Evolutionary conservation across 92 coral and sea anemone species (phyloP).

Genomic region (Parazoanthus darwini): DNA sequence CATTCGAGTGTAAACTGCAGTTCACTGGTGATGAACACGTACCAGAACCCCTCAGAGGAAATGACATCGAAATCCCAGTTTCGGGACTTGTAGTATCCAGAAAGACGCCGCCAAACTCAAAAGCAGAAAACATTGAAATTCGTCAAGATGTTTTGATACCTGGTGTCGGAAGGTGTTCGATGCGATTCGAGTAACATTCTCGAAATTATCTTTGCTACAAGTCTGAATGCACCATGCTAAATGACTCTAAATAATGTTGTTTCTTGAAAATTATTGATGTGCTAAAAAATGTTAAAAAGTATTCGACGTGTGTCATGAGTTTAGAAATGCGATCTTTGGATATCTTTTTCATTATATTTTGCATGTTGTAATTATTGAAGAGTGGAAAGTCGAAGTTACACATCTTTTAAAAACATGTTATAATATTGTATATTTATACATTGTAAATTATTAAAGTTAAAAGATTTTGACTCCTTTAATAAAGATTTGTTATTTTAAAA

Average conservation of each 20-base stretch:
- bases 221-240: neutral
- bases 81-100: constrained; percentile 46
- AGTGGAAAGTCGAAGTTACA: neutral
- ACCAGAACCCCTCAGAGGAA: constrained; percentile 54
- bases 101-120: constrained; percentile 39
- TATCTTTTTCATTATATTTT: neutral
- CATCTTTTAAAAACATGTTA: too few relatives aligned
- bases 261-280: neutral
- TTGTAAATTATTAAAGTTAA: too few relatives aligned
- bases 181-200: constrained; percentile 23
- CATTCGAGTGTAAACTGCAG: constrained; percentile 45
- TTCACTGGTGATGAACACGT: constrained; percentile 39
- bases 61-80: constrained; percentile 34
- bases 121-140: constrained; percentile 46
- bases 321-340: neutral
- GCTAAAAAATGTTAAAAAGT: too few relatives aligned
- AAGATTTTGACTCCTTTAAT: too few relatives aligned
- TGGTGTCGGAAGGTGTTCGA: constrained; percentile 53
- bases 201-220: neutral
- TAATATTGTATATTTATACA: too few relatives aligned
- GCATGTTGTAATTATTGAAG: neutral
- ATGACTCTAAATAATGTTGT: neutral
- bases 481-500: too few relatives aligned
- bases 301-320: neutral
- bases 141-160: constrained; percentile 50